Evolutionary conservation across 2,888 invertebrate genomes (phyloP).

Genomic region (Reticulitermes lucifugus): DNA sequence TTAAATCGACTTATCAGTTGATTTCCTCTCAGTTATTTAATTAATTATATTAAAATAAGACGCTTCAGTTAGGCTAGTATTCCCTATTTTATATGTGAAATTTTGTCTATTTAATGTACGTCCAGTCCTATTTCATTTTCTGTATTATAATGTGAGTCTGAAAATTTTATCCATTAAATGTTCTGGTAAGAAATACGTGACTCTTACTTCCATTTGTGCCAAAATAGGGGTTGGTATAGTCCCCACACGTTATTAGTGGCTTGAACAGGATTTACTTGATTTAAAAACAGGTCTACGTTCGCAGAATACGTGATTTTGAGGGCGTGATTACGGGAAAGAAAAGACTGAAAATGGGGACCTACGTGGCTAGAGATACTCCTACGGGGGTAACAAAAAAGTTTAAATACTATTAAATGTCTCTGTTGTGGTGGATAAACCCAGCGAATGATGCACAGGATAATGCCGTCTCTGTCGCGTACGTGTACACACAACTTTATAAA

Average conservation of each 20-base stretch:
- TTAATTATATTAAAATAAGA: no score
- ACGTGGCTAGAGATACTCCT: background rate
- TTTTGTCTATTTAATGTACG: no score
- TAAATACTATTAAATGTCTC: constrained; percentile 29
- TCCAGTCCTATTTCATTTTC: no score
- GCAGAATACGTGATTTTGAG: constrained; percentile 25
- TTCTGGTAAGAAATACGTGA: background rate
- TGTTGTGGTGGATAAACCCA: constrained; percentile 21
- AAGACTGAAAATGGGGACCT: constrained; percentile 15
- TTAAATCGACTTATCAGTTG: no score
- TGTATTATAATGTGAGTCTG: no score
- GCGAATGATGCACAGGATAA: background rate
- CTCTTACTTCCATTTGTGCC: background rate
- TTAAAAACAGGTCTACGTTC: constrained; percentile 32
- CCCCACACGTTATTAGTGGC: constrained; percentile 4
- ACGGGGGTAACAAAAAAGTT: constrained; percentile 14
- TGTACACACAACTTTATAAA: constrained; percentile 40
- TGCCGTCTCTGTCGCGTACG: background rate
- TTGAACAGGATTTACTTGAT: constrained; percentile 15
- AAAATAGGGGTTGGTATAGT: constrained; percentile 1
- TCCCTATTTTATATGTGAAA: no score
- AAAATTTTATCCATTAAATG: no score
- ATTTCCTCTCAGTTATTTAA: no score
- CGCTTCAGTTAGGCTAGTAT: no score
- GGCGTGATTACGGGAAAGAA: constrained; percentile 14